Evolutionary conservation across 1,140 invertebrate species (phyloP).

Genomic region (Habropoda laboriosa): DNA sequence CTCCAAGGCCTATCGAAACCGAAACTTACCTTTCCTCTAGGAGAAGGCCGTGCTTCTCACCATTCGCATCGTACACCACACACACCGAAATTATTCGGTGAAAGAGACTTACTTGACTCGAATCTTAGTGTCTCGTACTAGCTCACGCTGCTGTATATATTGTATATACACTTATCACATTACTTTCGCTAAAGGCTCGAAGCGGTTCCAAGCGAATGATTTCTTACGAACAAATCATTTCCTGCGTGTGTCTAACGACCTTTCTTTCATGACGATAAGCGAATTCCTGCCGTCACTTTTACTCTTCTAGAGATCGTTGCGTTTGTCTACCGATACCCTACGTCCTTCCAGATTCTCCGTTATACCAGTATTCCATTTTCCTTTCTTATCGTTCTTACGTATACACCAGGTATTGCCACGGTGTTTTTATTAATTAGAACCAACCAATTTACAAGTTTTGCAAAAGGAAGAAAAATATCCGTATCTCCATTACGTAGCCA

Average conservation of each 20-base stretch:
- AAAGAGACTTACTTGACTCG: slow-evolving; percentile 43
- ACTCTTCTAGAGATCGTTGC: too few species aligned
- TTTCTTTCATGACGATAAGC: slow-evolving; percentile 23
- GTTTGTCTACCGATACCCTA: too few species aligned
- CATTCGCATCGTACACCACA: background rate
- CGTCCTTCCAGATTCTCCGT: too few species aligned
- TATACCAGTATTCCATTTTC: too few species aligned
- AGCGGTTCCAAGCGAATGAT: slow-evolving; percentile 36
- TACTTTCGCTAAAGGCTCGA: slow-evolving; percentile 50
- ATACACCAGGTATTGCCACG: too few species aligned
- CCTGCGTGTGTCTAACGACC: slow-evolving; percentile 35
- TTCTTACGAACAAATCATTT: slow-evolving; percentile 43
- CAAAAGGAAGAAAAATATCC: too few species aligned
- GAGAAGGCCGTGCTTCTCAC: slow-evolving; percentile 38
- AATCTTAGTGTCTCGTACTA: background rate
- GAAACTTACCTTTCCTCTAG: slow-evolving; percentile 58
- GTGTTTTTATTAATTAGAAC: too few species aligned
- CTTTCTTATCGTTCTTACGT: background rate
- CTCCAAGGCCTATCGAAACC: slow-evolving; percentile 70
- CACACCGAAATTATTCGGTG: slow-evolving; percentile 51
- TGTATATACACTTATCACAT: slow-evolving; percentile 29
- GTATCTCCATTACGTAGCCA: background rate
- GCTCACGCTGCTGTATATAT: background rate
- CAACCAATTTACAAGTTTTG: too few species aligned
- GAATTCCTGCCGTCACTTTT: background rate